Evolutionary conservation across 2,113 vertebrate genomes (phyloP).

Genomic region (Scomber scombrus): DNA sequence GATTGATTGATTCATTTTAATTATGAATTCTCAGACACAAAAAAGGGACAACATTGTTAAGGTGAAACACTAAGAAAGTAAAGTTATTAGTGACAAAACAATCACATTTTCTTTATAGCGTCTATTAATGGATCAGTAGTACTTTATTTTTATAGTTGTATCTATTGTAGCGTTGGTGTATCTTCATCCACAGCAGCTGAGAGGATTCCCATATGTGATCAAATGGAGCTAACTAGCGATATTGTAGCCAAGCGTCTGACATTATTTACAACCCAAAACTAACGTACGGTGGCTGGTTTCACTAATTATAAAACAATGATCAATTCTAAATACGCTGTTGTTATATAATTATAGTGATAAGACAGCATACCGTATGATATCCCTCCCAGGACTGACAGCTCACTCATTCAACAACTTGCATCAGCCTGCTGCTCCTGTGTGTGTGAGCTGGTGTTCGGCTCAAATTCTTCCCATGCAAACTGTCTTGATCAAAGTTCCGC

Average conservation of each 20-base stretch:
- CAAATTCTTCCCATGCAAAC: constrained; percentile 54
- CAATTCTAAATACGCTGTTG: too few species aligned
- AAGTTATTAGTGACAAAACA: too few species aligned
- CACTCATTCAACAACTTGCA: constrained; percentile 80
- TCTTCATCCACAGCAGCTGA: not conserved
- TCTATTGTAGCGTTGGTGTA: not conserved
- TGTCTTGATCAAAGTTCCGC: constrained; percentile 37
- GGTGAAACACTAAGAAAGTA: too few species aligned
- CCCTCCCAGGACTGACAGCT: constrained; percentile 21
- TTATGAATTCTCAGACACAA: not conserved
- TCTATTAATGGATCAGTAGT: too few species aligned
- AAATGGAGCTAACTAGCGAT: constrained; percentile 29
- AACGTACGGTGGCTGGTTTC: not conserved
- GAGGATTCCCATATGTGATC: constrained; percentile 46
- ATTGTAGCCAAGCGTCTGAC: not conserved
- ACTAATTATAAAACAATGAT: not conserved
- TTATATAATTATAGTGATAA: not conserved
- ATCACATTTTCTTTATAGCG: too few species aligned
- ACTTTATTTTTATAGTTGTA: not conserved
- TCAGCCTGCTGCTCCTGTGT: constrained; percentile 66
- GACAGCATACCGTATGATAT: constrained; percentile 50
- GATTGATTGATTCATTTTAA: too few species aligned
- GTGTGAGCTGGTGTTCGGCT: constrained; percentile 30
- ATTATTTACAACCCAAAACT: not conserved
- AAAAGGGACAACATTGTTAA: not conserved